Percentiles rank a stretch among this genome's conserved stretches.
Evolutionary conservation across 2,113 vertebrate species (phyloP).

Genomic region (Symphodus melops): DNA sequence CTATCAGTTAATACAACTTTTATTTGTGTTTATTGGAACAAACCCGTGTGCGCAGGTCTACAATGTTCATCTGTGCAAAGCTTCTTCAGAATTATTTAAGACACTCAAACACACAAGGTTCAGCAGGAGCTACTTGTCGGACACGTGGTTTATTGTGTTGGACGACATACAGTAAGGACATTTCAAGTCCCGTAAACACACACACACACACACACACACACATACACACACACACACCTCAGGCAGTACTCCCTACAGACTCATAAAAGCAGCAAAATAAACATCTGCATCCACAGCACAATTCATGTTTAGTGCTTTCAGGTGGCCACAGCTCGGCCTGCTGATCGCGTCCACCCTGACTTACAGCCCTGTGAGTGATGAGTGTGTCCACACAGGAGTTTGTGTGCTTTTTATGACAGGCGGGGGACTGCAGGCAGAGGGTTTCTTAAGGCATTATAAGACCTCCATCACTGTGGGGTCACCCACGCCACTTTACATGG

Average conservation of each 20-base stretch:
- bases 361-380: conserved; percentile 39
- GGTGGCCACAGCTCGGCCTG: conserved; percentile 38
- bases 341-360: conserved; percentile 10
- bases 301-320: conserved; percentile 60
- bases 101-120: not conserved
- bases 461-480: conserved; percentile 39
- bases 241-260: conserved; percentile 26
- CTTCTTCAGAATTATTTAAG: not conserved
- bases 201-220: conserved; percentile 22
- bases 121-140: not conserved
- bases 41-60: no score
- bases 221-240: conserved; percentile 11
- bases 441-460: conserved; percentile 43
- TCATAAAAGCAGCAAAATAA: conserved; percentile 45
- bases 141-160: not conserved
- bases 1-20: no score
- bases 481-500: conserved; percentile 57
- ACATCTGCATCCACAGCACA: conserved; percentile 35
- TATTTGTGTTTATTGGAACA: no score
- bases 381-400: not conserved
- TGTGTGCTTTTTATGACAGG: conserved; percentile 33
- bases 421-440: conserved; percentile 15
- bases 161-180: not conserved
- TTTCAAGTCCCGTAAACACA: conserved; percentile 35
- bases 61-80: not conserved